Conservation (phyloP, 2,113 vertebrate species). For the Haemorhous mexicanus region DNA sequence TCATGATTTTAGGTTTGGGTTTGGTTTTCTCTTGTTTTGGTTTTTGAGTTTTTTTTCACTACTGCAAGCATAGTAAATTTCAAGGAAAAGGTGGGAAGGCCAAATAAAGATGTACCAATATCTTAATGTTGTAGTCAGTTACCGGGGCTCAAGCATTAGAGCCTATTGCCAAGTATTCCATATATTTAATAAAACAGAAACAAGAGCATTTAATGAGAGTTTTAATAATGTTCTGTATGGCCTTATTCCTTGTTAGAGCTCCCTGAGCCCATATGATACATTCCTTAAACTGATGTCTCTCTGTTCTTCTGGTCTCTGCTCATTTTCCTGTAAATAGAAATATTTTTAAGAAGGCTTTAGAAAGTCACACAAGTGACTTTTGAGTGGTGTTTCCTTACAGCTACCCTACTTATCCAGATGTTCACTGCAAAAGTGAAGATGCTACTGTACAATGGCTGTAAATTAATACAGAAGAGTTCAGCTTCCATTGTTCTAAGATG, state of each 20-base stretch:
- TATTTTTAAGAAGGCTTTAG: neutral
- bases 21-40: neutral
- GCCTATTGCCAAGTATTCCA: neutral
- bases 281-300: neutral
- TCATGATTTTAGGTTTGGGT: neutral
- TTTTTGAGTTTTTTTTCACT: neutral
- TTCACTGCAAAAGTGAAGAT: neutral
- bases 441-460: neutral
- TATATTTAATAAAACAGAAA: neutral
- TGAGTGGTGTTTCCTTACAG: neutral
- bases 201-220: neutral
- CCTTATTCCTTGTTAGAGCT: neutral
- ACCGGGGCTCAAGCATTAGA: neutral
- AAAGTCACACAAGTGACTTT: neutral
- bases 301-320: neutral
- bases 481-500: neutral
- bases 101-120: neutral
- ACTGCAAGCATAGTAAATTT: neutral
- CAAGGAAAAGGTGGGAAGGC: neutral
- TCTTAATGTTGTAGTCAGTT: neutral
- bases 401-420: neutral
- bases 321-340: neutral
- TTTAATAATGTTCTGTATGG: neutral
- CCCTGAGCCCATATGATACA: neutral
- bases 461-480: neutral